Evolutionary conservation across 2,888 invertebrate species (phyloP), one percentile per base, ranked within the genome.

Genomic region (Nomada flava): DNA sequence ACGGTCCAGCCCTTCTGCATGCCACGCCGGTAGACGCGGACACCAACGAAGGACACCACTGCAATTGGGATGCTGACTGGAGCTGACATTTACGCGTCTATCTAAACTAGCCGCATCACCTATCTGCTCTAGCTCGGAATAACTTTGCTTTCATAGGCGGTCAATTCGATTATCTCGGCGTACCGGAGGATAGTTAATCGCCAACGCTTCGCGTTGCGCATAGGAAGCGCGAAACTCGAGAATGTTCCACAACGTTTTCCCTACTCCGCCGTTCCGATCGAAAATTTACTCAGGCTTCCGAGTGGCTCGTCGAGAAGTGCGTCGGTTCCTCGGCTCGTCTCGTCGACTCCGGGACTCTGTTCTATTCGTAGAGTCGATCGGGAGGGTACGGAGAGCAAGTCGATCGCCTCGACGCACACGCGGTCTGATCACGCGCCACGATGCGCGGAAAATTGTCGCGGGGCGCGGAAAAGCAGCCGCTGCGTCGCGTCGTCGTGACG

Each of bases 141-240:
- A 92, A 92, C 92, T 92, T 86, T 20, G 86, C 90, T 92, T 91
- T 89, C 91, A 87, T 91, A 92, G 87, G 83, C 77, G 82, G 79
- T 85, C 91, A 90, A 92, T 92, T 92, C 86, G 87, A 91, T 92
- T 89, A 89, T 87, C 88, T 76, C 86, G 83, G 89, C 89, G 91
- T 92, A 91, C 91, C 89, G 91, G 90, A 90, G 69, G 47, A 29
- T 29, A 60, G 50, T 65, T 78, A 81, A 78, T 78, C 70, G n/a
- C n/a, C n/a, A n/a, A n/a, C n/a, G n/a, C n/a, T n/a, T n/a, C n/a
- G 36, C 36, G 36, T 7, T 36, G 36, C 36, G 36, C 36, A 36
- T 7, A 7, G 36, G 36, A 36, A 36, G 5, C 36, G 36, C 36
- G 36, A 36, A 36, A 7, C 36, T 36, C 36, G 36, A 36, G 36